These are phyloP conservation scores for Sussaba pulchella DNA, from an alignment of 2,888 invertebrate species.

Conservation along the genomic window DNA sequence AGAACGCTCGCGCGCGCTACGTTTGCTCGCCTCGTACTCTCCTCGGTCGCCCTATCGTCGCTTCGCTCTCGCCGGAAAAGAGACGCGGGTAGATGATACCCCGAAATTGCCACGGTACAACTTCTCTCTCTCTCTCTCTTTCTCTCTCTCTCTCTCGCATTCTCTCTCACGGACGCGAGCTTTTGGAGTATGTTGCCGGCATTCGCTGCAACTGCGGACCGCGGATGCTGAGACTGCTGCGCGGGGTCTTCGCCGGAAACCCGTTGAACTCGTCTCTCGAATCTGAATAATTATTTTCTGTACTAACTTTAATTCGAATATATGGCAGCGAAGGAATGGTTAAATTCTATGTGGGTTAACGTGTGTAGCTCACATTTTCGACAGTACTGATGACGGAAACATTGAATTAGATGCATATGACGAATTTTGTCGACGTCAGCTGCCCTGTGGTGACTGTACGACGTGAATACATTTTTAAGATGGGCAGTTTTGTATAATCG, in stretches of 20 bases:
- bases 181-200: too few relatives aligned
- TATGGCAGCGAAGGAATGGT: conserved; percentile 14
- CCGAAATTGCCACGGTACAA: conserved; percentile 66
- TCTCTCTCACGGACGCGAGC: neutral
- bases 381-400: neutral
- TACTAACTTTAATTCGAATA: conserved; percentile 62
- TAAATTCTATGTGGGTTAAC: conserved; percentile 31
- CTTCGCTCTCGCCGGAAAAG: conserved; percentile 58
- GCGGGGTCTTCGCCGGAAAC: conserved; percentile 18
- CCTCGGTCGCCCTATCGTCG: conserved; percentile 15
- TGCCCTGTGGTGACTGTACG: neutral
- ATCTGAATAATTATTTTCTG: conserved; percentile 67
- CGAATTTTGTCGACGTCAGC: neutral
- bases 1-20: conserved; percentile 61
- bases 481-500: neutral
- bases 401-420: neutral
- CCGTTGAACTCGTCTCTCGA: conserved; percentile 64
- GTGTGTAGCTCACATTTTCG: neutral
- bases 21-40: conserved; percentile 40
- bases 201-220: neutral
- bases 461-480: neutral
- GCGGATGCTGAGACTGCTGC: conserved; percentile 8
- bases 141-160: conserved; percentile 56
- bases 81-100: conserved; percentile 66
- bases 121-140: conserved; percentile 59